phyloP scores from a whole-genome alignment of 2,888 invertebrate genomes.

The Anthoptus insignis region DNA sequence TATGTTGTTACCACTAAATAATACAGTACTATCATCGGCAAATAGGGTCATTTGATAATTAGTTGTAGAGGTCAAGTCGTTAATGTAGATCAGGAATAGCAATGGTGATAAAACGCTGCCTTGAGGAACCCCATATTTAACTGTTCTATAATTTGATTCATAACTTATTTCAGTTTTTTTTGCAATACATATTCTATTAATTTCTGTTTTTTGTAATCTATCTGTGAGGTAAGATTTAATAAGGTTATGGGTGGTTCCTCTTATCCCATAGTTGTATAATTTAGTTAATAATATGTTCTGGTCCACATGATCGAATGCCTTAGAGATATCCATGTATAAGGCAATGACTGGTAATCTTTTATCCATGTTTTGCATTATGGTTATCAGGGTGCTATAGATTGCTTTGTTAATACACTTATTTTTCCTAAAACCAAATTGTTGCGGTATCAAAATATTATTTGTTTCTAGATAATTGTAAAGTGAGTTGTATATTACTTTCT shows the following conservation, averaged over 20 bases:
- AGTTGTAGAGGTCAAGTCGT: neutral
- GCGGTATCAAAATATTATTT: neutral
- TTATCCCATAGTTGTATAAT: neutral
- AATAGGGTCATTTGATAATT: neutral
- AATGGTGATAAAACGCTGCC: neutral
- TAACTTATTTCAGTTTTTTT: neutral
- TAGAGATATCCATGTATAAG: neutral
- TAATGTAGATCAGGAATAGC: neutral
- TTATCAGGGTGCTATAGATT: neutral
- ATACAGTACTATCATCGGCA: slow-evolving; percentile 7
- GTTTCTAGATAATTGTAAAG: slow-evolving; percentile 1
- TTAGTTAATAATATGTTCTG: neutral
- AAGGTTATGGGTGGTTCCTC: neutral
- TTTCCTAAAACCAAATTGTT: slow-evolving; percentile 5
- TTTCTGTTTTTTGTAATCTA: neutral
- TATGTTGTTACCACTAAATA: neutral
- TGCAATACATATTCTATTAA: neutral
- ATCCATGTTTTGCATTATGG: neutral
- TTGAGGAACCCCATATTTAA: neutral
- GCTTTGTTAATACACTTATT: neutral
- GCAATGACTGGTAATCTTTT: neutral
- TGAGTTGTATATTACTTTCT: slow-evolving; percentile 3
- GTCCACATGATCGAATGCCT: neutral
- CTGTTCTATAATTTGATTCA: neutral
- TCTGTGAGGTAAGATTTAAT: neutral